Evolutionary conservation across 2,797 vertebrate genomes (phyloP).

Genomic region (Morelia viridis): DNA sequence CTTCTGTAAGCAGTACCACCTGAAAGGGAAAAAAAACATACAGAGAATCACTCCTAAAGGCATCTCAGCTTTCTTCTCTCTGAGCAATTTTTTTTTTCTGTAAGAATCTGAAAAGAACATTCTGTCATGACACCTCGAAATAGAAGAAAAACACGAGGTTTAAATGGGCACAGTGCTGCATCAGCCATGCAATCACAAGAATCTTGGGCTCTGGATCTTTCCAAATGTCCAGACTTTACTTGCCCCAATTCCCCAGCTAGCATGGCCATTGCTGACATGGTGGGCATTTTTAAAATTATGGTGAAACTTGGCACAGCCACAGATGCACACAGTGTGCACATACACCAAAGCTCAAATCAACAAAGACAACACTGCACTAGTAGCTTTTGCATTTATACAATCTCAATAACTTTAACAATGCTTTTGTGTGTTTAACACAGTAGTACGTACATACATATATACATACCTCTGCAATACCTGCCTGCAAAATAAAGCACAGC

Average conservation of each 20-base stretch:
- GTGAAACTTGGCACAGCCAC: neutral
- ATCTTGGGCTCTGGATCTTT: neutral
- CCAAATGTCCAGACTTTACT: neutral
- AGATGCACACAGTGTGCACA: neutral
- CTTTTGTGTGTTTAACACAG: neutral
- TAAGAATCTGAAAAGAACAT: neutral
- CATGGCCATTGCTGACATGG: neutral
- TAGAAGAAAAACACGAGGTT: neutral
- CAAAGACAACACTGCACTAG: neutral
- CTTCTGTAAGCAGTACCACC: slow-evolving; percentile 66
- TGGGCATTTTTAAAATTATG: neutral
- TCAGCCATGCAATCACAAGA: neutral
- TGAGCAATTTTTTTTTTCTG: neutral
- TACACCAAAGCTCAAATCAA: neutral
- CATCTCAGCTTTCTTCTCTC: neutral
- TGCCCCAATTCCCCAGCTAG: neutral
- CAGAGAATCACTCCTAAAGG: slow-evolving; percentile 1
- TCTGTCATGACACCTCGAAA: neutral
- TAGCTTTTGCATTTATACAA: neutral
- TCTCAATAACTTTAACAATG: neutral
- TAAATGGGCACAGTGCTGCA: neutral
- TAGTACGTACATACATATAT: neutral
- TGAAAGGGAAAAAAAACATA: slow-evolving; percentile 27
- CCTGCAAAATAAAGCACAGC: neutral
- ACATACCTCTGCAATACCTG: neutral